Conservation (phyloP, 2,113 vertebrate genomes). For the Zootoca vivipara region DNA sequence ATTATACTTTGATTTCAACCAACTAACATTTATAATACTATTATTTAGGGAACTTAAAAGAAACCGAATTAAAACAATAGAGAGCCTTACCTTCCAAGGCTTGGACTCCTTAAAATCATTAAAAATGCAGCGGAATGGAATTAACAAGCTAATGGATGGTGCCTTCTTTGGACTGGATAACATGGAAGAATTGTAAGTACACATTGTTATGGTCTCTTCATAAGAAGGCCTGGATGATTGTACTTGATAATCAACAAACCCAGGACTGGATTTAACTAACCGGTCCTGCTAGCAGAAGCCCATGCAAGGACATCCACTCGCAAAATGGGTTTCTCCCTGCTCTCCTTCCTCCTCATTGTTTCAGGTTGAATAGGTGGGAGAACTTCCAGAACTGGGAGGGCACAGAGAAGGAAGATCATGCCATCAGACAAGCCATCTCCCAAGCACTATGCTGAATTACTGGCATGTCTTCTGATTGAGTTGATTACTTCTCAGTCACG, state of each 20-base stretch:
- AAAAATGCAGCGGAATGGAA: conserved; percentile 95
- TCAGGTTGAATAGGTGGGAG: too few relatives aligned
- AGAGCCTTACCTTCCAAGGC: conserved; percentile 96
- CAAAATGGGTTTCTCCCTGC: too few relatives aligned
- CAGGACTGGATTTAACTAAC: too few relatives aligned
- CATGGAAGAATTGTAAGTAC: conserved; percentile 90
- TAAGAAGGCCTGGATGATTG: background rate
- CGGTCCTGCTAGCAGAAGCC: too few relatives aligned
- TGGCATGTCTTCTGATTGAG: background rate
- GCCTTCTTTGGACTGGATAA: conserved; percentile 96
- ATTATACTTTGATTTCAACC: background rate
- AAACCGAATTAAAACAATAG: conserved; percentile 92
- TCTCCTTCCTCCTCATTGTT: too few relatives aligned
- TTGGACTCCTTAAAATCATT: conserved; percentile 91
- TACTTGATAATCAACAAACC: too few relatives aligned
- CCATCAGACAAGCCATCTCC: too few relatives aligned
- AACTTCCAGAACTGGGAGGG: too few relatives aligned
- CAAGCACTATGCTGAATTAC: too few relatives aligned
- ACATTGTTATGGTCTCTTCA: background rate
- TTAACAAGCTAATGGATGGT: conserved; percentile 93
- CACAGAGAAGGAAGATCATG: too few relatives aligned
- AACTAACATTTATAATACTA: background rate
- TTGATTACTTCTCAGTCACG: background rate
- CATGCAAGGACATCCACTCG: too few relatives aligned
- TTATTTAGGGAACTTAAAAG: conserved; percentile 91